Evolutionary conservation across 1,140 invertebrate genomes (phyloP).

Genomic region (Drosophila tropicalis): DNA sequence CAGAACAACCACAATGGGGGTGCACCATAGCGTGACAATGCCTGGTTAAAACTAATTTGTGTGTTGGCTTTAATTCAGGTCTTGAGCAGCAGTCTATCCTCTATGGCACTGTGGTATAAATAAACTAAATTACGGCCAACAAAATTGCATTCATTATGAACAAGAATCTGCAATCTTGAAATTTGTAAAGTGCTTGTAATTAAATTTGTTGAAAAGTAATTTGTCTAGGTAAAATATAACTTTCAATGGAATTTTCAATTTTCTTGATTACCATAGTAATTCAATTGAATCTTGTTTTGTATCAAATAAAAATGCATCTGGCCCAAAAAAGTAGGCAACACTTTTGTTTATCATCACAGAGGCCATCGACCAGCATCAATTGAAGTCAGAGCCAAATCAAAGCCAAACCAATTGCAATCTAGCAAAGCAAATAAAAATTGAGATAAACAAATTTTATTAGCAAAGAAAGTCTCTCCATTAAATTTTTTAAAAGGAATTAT

Average conservation of each 20-base stretch:
- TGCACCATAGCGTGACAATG: constrained; percentile 73
- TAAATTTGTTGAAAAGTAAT: constrained; percentile 2
- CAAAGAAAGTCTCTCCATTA: too few species aligned
- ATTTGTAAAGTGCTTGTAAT: not conserved
- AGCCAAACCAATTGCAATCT: too few species aligned
- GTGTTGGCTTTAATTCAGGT: constrained; percentile 43
- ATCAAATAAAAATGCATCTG: too few species aligned
- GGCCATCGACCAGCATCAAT: too few species aligned
- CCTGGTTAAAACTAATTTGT: constrained; percentile 79
- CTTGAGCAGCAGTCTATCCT: constrained; percentile 6
- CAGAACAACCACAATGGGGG: constrained; percentile 56
- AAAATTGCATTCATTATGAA: constrained; percentile 1
- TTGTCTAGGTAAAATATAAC: not conserved
- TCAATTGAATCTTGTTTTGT: too few species aligned
- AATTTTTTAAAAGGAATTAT: too few species aligned
- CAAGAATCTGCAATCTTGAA: not conserved
- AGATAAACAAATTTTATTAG: too few species aligned
- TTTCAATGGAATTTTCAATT: not conserved
- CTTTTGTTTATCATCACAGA: too few species aligned
- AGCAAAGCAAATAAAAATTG: too few species aligned
- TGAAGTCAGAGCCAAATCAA: too few species aligned
- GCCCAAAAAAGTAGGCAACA: too few species aligned
- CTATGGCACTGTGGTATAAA: constrained; percentile 29
- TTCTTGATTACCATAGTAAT: too few species aligned
- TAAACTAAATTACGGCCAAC: not conserved